Conservation (phyloP, 2,113 vertebrate species). For the Origma solitaria region DNA sequence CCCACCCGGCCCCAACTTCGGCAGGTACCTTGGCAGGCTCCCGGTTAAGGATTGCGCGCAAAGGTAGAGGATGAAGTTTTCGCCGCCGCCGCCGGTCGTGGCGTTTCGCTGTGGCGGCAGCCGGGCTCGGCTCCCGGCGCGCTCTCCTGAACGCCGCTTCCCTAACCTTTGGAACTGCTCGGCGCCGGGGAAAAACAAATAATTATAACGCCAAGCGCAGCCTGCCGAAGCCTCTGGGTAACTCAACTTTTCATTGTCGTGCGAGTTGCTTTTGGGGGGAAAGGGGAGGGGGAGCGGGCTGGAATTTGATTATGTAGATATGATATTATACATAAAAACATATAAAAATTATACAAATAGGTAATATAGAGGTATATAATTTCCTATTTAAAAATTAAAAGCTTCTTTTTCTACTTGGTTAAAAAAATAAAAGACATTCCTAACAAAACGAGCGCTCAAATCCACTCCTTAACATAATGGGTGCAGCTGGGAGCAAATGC, state of each 20-base stretch:
- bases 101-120: neutral
- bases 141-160: neutral
- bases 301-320: neutral
- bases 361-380: neutral
- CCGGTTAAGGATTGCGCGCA: neutral
- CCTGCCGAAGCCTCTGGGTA: neutral
- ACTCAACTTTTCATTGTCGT: neutral
- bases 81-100: neutral
- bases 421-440: neutral
- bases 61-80: constrained; percentile 58
- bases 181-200: neutral
- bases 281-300: neutral
- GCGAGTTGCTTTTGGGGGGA: neutral
- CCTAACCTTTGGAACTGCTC: neutral
- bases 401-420: neutral
- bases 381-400: neutral
- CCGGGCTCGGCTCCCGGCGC: neutral
- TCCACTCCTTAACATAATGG: neutral
- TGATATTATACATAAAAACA: neutral
- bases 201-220: neutral
- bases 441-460: neutral
- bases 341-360: neutral
- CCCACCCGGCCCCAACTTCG: neutral
- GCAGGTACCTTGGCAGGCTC: constrained; percentile 37
- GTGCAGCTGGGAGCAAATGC: neutral